These are phyloP conservation scores for Sympetrum striolatum DNA, from an alignment of 2,888 invertebrate species.

Conservation along the genomic window DNA sequence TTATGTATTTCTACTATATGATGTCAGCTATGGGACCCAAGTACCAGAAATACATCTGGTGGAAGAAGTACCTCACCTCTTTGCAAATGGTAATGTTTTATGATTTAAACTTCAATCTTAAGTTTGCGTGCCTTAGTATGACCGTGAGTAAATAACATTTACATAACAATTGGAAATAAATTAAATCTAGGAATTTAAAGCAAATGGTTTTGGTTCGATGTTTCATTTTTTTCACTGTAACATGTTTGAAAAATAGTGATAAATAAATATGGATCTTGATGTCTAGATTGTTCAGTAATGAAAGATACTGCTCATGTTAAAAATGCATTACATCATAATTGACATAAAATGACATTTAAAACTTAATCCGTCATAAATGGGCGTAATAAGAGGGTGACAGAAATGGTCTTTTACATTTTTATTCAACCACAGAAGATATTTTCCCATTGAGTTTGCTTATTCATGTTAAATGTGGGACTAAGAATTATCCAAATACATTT, in stretches of 20 bases:
- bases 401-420: background rate
- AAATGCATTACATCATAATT: background rate
- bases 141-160: background rate
- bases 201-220: background rate
- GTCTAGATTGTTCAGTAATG: background rate
- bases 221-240: background rate
- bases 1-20: constrained; percentile 93
- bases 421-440: background rate
- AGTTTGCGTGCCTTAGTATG: background rate
- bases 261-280: background rate
- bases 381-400: background rate
- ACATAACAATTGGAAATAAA: background rate
- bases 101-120: constrained; percentile 49
- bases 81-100: constrained; percentile 80
- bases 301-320: background rate
- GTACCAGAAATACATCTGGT: constrained; percentile 89
- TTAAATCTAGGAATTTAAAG: background rate
- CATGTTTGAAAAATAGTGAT: background rate
- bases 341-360: background rate
- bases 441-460: background rate
- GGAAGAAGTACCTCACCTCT: constrained; percentile 92
- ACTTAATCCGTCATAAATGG: background rate
- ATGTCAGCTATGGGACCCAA: constrained; percentile 88
- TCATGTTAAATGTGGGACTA: background rate
- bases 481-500: background rate